Conservation (phyloP, 2,888 invertebrate species). For the Nezara viridula region DNA sequence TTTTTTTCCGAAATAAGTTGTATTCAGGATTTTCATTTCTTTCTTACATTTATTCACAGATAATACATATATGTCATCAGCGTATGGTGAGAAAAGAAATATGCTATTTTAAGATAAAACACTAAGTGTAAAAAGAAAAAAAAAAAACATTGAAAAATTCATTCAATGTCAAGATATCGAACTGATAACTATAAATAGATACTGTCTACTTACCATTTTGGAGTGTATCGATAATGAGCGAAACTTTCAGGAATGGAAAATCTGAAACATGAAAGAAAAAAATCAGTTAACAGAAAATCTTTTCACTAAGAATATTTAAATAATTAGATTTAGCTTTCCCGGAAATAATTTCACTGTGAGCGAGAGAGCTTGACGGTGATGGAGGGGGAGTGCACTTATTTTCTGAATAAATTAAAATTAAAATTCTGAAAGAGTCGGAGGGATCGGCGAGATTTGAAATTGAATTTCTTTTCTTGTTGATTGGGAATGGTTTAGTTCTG, state of each 20-base stretch:
- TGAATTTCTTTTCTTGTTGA: neutral
- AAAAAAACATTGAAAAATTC: too few relatives aligned
- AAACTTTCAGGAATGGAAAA: neutral
- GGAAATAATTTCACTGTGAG: neutral
- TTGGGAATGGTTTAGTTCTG: neutral
- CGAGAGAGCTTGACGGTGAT: neutral
- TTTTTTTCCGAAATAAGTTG: too few relatives aligned
- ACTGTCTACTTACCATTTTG: slow-evolving; percentile 2
- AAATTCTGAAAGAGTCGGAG: slow-evolving; percentile 2
- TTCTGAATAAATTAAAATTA: slow-evolving; percentile 35
- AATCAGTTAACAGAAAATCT: neutral
- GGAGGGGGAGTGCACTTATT: slow-evolving; percentile 5
- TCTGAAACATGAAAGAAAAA: slow-evolving; percentile 44
- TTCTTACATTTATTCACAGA: too few relatives aligned
- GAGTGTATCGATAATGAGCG: neutral
- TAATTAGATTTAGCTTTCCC: slow-evolving; percentile 8
- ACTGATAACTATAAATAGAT: too few relatives aligned
- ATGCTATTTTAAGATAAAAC: too few relatives aligned
- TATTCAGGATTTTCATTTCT: too few relatives aligned
- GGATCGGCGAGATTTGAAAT: neutral
- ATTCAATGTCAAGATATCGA: too few relatives aligned
- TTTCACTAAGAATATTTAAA: slow-evolving; percentile 40
- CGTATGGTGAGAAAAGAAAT: too few relatives aligned
- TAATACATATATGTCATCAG: too few relatives aligned
- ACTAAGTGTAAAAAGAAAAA: too few relatives aligned